A percentile compares a stretch with the other conserved stretches of the same genome.
These are phyloP conservation scores for Ptilonorhynchus violaceus DNA, from an alignment of 2,113 vertebrate genomes.

Conservation along the genomic window DNA sequence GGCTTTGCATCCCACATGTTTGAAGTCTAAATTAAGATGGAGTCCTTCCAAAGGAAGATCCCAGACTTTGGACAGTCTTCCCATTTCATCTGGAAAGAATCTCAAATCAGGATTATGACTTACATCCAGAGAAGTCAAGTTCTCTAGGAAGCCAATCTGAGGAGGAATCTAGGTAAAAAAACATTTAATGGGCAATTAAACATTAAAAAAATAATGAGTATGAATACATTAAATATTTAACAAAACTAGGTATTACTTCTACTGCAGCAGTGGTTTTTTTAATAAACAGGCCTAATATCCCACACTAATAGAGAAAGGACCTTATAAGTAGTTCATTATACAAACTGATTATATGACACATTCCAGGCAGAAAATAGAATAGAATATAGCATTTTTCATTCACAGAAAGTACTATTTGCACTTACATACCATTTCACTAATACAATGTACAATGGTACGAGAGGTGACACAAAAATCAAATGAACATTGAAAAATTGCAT, in stretches of 20 bases:
- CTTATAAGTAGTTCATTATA: not conserved
- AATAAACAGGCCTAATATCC: not conserved
- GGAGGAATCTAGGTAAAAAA: conserved; percentile 83
- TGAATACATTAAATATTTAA: not conserved
- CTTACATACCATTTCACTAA: not conserved
- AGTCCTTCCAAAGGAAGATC: conserved; percentile 94
- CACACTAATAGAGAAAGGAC: not conserved
- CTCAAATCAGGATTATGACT: conserved; percentile 85
- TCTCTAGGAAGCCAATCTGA: conserved; percentile 88
- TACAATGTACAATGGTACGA: not conserved
- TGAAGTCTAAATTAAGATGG: conserved; percentile 89
- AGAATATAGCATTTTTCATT: not conserved
- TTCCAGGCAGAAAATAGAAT: not conserved
- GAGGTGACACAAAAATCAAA: not conserved
- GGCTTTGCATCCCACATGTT: conserved; percentile 91
- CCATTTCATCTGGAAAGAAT: conserved; percentile 95
- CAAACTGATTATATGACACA: not conserved
- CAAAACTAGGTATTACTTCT: not conserved
- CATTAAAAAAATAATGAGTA: not conserved
- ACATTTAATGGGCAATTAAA: not conserved
- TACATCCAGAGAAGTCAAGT: conserved; percentile 90
- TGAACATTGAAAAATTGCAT: not conserved
- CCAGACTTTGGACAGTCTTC: conserved; percentile 88
- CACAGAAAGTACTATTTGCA: not conserved
- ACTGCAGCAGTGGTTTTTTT: not conserved